Evolutionary conservation across 1,140 invertebrate genomes (phyloP).

Genomic region (Hylaeus anthracinus): DNA sequence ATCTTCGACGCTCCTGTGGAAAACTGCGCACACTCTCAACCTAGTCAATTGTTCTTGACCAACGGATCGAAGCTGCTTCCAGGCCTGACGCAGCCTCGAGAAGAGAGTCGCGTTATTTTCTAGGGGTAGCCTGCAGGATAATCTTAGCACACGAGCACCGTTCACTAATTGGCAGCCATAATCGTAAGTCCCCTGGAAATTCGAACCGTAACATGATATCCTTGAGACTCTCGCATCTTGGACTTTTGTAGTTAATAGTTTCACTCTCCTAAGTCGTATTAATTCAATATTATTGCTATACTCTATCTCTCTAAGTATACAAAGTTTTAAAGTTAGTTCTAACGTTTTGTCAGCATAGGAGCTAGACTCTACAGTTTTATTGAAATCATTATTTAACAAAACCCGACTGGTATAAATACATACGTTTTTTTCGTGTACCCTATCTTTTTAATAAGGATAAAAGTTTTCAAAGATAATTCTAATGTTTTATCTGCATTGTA

Average conservation of each 20-base stretch:
- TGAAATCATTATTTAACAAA: too few species aligned
- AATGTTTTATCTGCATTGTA: background rate
- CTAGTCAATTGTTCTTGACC: constrained; percentile 90
- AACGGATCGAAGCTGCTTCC: constrained; percentile 86
- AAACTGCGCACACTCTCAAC: constrained; percentile 88
- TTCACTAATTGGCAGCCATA: constrained; percentile 89
- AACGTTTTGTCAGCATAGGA: too few species aligned
- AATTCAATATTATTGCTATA: too few species aligned
- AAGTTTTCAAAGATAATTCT: too few species aligned
- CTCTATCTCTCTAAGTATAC: too few species aligned
- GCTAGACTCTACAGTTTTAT: too few species aligned
- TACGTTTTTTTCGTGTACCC: too few species aligned
- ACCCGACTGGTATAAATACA: too few species aligned
- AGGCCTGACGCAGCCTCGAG: constrained; percentile 84
- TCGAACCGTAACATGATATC: background rate
- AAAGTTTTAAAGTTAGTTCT: too few species aligned
- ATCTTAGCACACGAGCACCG: constrained; percentile 87
- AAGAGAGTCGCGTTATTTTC: constrained; percentile 82
- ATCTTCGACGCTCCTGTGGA: constrained; percentile 88
- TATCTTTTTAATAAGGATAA: too few species aligned
- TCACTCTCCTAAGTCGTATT: too few species aligned
- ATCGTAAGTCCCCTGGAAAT: constrained; percentile 87
- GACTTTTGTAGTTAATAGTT: background rate
- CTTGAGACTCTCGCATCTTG: background rate
- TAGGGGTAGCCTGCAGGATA: constrained; percentile 86